Evolutionary conservation across 1,140 invertebrate genomes (phyloP).

Genomic region (Drosophila punjabiensis): DNA sequence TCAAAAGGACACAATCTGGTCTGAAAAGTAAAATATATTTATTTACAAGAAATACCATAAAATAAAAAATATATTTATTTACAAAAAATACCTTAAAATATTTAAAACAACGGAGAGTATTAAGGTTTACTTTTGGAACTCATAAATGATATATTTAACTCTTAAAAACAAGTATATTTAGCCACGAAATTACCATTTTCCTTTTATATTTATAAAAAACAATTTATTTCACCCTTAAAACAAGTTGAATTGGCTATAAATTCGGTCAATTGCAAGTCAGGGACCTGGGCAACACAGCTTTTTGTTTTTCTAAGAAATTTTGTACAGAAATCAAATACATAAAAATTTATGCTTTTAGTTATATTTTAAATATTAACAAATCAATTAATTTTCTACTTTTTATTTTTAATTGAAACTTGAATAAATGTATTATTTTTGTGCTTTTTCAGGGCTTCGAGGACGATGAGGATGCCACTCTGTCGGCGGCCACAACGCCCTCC

Average conservation of each 20-base stretch:
- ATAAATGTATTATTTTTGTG: background rate
- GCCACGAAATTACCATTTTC: no score
- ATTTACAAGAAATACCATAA: background rate
- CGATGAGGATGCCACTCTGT: conserved; percentile 87
- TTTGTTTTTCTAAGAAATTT: no score
- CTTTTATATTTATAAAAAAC: no score
- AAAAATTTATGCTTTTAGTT: background rate
- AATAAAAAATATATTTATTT: background rate
- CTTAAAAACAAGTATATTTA: background rate
- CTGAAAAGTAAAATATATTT: background rate
- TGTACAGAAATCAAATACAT: no score
- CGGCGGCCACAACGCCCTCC: conserved; percentile 83
- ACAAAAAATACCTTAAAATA: background rate
- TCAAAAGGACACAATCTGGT: background rate
- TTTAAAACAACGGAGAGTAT: background rate
- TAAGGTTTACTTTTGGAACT: background rate
- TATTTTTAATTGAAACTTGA: background rate
- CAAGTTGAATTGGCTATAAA: no score
- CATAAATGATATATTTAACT: background rate
- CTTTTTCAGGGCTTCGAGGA: conserved; percentile 70
- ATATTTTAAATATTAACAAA: no score
- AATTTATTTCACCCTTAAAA: no score
- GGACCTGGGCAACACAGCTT: no score
- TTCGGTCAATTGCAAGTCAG: no score
- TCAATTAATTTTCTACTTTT: no score